Conservation (phyloP, 2,113 vertebrate species). For the Speoplatyrhinus poulsoni region DNA sequence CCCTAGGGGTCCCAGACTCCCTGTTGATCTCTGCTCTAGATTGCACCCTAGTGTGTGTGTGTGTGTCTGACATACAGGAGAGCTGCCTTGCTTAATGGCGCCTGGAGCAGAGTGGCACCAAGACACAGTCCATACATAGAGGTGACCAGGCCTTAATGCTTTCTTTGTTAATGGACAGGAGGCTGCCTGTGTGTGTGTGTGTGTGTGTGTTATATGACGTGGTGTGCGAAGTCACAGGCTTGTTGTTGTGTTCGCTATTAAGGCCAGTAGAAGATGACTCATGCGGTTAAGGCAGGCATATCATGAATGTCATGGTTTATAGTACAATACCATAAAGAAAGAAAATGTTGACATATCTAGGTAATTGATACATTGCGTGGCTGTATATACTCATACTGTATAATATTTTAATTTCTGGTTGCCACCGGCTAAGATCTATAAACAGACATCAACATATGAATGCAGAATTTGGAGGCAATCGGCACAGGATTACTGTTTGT, state of each 20-base stretch:
- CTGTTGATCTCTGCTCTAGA: too few relatives aligned
- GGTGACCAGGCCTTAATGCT: slow-evolving; percentile 38
- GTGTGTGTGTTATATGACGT: slow-evolving; percentile 1
- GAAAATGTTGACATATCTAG: too few relatives aligned
- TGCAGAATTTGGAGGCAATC: too few relatives aligned
- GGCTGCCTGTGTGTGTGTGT: background rate
- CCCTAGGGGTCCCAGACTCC: too few relatives aligned
- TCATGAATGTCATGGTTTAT: slow-evolving; percentile 1
- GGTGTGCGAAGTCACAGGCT: slow-evolving; percentile 1
- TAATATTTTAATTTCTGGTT: too few relatives aligned
- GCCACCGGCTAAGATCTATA: too few relatives aligned
- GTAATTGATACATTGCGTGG: too few relatives aligned
- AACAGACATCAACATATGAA: too few relatives aligned
- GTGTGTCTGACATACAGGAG: slow-evolving; percentile 20
- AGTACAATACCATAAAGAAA: too few relatives aligned
- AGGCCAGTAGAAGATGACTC: slow-evolving; percentile 40
- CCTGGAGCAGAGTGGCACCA: slow-evolving; percentile 40
- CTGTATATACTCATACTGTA: too few relatives aligned
- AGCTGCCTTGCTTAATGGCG: slow-evolving; percentile 15
- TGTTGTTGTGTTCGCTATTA: background rate
- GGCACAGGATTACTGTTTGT: too few relatives aligned
- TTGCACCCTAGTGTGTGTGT: background rate
- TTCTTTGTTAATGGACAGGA: slow-evolving; percentile 55
- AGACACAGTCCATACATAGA: slow-evolving; percentile 28
- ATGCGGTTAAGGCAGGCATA: slow-evolving; percentile 9